Evolutionary conservation across 2,888 invertebrate species (phyloP), one percentile per base, ranked within the genome.

Genomic region (Nomada fabriciana): DNA sequence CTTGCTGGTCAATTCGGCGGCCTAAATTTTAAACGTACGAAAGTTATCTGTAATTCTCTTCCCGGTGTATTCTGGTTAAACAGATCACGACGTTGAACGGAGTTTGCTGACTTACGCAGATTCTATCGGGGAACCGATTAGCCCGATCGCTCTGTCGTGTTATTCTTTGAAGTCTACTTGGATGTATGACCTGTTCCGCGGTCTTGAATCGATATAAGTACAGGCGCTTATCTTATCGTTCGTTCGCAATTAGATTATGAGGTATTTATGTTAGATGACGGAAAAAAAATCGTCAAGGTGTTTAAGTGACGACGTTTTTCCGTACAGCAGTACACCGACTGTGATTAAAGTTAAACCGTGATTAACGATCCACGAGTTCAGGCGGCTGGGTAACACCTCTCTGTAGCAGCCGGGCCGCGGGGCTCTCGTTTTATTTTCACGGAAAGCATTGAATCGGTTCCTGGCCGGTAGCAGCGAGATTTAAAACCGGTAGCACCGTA

Each of bases 401-500:
- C 43, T 42, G 59, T 69, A 53, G 25, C 57, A 36, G 11, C 25
- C 36, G 64, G 65, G 59, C 60, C 59, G 47, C 55, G 43, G 36
- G 55, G 42, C 43, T 57, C 57, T 83, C 80, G 70, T 79, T 83
- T 88, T 83, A 82, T 88, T 88, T 83, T 79, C 72, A 59, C 57
- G 71, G 75, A 70, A 76, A 71, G 87, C 76, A 70, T 80, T 78
- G 78, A 80, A 78, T 82, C 83, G 83, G 72, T 83, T 73, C 76
- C 82, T 68, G 77, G 79, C n/a, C 83, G 88, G 82, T 88, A 81
- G 80, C 82, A 29, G 83, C 83, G 88, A 89, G 90, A 90, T 92
- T 91, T 90, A 90, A 92, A 92, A 93, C 91, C 93, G 91, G 93
- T 92, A 92, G 92, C 92, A 89, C 91, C 86, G 87, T 86, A 88